phyloP scores from a whole-genome alignment of 2,113 vertebrate genomes.

The Progne subis region DNA sequence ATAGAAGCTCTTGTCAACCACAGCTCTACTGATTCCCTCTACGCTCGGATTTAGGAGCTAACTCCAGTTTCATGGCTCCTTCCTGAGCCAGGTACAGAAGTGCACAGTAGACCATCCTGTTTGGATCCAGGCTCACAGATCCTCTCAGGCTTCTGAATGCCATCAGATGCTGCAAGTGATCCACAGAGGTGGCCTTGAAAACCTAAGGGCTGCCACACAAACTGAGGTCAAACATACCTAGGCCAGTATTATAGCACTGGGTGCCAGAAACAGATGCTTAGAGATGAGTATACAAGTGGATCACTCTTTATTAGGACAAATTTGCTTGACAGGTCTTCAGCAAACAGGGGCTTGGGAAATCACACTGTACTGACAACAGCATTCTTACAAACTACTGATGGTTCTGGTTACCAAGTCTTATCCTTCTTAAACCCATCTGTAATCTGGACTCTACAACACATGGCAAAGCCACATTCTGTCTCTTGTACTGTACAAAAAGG shows the following conservation, averaged over 20 bases:
- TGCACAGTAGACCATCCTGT: accelerated
- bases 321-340: background rate
- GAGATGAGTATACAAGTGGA: background rate
- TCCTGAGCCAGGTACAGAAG: background rate
- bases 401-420: background rate
- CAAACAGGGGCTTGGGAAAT: background rate
- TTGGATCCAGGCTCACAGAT: background rate
- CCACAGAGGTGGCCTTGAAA: background rate
- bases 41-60: accelerated
- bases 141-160: background rate
- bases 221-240: background rate
- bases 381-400: background rate
- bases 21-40: background rate
- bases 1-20: background rate
- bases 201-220: background rate
- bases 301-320: background rate
- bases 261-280: background rate
- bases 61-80: background rate
- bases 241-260: background rate
- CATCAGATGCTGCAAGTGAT: background rate
- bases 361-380: background rate
- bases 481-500: background rate
- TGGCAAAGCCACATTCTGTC: background rate
- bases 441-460: background rate
- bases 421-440: background rate